Evolutionary conservation across 2,888 invertebrate species (phyloP), one percentile per base, ranked within the genome.

Genomic region (Abrostola triplasia): DNA sequence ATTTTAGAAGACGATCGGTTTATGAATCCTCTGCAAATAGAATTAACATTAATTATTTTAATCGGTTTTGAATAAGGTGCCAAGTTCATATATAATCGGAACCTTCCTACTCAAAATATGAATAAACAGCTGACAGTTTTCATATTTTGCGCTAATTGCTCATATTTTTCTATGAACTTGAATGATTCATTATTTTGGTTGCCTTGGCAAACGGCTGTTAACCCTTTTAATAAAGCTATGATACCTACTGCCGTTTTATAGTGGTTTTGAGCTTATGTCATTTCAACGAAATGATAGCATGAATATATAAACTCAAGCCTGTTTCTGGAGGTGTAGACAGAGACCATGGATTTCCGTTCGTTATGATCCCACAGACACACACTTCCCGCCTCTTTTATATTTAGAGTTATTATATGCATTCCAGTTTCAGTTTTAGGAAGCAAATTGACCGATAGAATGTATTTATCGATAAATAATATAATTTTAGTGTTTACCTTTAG

Each of bases 31-130:
- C 12, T 11, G 13, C 36, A 56, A 56, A 56, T 56, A 56, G 47
- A 38, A 13, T 24, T 24, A 24, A 47, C 24, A 48, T 44, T 12
- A 48, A 54, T 38, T 59, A 59, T 48, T 48, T 12, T 48, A 13
- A 60, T 54, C 6, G 49, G 48, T 54, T 60, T 60, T 49, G 41
- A 56, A 56, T 62, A 62, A 56, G 56, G 35, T 62, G 61, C 61
- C 61, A 62, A 62, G 42, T 38, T 44, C 10, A 56, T 61, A 61
- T 61, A 35, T 24, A 40, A 48, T 13, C 51, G 12, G 38, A 36
- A 5, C 12, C 24, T 24, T 47, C 44, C 24, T 47, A n/a, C 42
- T 10, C 47, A 52, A 62, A 60, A 49, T 42, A 50, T 60, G 49
- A 49, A 37, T 12, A 36, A 54, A 47, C 60, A 56, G 56, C 56